Evolutionary conservation across 2,888 invertebrate species (phyloP).

Genomic region (Nomada ruficornis): DNA sequence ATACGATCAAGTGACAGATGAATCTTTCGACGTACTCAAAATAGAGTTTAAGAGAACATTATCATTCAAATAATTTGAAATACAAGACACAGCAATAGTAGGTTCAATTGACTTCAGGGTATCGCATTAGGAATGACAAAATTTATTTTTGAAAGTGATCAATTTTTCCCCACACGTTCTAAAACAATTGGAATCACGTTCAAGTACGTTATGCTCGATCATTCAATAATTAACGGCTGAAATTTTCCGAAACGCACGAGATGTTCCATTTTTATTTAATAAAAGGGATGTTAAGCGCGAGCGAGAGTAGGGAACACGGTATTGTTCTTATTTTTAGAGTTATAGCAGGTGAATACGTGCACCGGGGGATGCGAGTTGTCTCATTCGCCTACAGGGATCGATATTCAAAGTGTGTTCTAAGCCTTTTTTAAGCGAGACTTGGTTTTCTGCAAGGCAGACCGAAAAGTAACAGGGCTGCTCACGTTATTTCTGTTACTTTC

Average conservation of each 20-base stretch:
- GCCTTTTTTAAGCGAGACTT: conserved; percentile 72
- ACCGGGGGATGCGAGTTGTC: conserved; percentile 62
- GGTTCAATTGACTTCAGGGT: conserved; percentile 12
- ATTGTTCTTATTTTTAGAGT: conserved; percentile 67
- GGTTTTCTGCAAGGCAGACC: conserved; percentile 61
- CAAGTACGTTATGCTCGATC: conserved; percentile 52
- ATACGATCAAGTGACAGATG: conserved; percentile 44
- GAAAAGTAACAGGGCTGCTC: conserved; percentile 64
- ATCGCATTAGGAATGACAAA: neutral
- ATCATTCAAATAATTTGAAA: neutral
- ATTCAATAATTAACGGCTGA: conserved; percentile 29
- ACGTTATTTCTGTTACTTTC: conserved; percentile 60
- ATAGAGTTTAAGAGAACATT: conserved; percentile 39
- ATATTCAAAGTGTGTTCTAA: conserved; percentile 76
- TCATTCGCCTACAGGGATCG: conserved; percentile 74
- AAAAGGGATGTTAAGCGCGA: conserved; percentile 39
- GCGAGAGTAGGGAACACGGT: conserved; percentile 58
- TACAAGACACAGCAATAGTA: neutral
- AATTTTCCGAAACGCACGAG: conserved; percentile 60
- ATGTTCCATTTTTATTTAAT: conserved; percentile 49
- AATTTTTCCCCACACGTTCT: neutral
- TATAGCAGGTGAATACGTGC: conserved; percentile 61
- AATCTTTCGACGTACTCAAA: conserved; percentile 45
- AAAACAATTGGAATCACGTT: conserved; percentile 5
- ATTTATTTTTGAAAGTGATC: neutral